Base-by-base conservation (phyloP, 2,113 vertebrate genomes). In the Cynopterus brachyotis region DNA sequence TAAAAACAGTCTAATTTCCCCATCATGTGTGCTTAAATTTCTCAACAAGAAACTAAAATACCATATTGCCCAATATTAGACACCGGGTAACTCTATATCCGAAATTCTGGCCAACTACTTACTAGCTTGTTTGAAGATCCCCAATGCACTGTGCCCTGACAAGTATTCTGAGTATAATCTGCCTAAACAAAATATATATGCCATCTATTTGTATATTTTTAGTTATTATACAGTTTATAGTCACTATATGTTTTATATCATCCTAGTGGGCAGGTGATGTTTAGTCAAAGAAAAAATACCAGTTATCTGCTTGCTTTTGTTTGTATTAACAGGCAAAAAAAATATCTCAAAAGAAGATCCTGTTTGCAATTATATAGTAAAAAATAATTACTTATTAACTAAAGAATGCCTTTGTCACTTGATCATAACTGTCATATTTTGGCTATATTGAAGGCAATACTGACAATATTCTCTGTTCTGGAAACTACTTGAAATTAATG, bases 401-500 rank as follows among this genome's bases (percentile, higher is more conserved):
- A 79, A 57, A 91, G 24, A 94, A 28, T 66, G 22, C 60, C 35
- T 91, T 67, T 91, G 73, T 75, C 57, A 83, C 37, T 82, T 94
- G 16, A 60, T 83, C 24, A 42, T 67, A 86, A 45, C 13, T 91
- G 6, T 73, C 35, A 83, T 69, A 73, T 94, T 86, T n/a, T 96
- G 81, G 83, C 19, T 76, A 72, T 84, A 60, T n/a, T 81, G 35
- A 73, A 91, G 50, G 20, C 5, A 83, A 28, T 59, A 83, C 13
- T 84, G 53, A 75, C 47, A 47, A 59, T 86, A 84, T 55, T 86
- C 8, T 75, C 57, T 83, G 26, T 16, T 92, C 42, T 83, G 40
- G 50, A 87, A 89, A 81, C 20, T 79, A 72, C 50, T 90, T 87
- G 53, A 92, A 89, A 79, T 60, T 83, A 57, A 93, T 30, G n/a